These are phyloP conservation scores for Illadopsis cleaveri DNA, from an alignment of 2,113 vertebrate genomes.

Conservation along the genomic window DNA sequence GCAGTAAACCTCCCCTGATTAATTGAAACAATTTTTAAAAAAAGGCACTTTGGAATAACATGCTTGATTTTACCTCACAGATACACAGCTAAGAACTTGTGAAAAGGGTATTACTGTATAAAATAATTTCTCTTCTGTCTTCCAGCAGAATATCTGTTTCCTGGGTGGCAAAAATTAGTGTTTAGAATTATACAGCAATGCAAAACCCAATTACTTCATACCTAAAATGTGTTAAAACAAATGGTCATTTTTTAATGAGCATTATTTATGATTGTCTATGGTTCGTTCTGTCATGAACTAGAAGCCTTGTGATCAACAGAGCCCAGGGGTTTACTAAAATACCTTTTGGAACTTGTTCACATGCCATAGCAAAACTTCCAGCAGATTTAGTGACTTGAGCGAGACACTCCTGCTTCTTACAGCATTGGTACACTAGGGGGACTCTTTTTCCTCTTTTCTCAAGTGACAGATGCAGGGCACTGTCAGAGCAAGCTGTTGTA, in stretches of 20 bases:
- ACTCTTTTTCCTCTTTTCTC: constrained; percentile 63
- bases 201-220: neutral
- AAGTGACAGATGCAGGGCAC: neutral
- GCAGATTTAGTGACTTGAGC: neutral
- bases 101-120: neutral
- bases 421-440: constrained; percentile 17
- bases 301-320: neutral
- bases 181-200: neutral
- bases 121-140: neutral
- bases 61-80: neutral
- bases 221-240: neutral
- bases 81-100: neutral
- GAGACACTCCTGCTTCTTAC: constrained; percentile 8
- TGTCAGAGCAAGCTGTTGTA: neutral
- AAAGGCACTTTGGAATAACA: neutral
- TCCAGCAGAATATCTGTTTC: neutral
- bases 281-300: neutral
- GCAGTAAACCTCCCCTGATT: neutral
- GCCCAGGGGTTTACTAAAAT: neutral
- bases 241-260: neutral
- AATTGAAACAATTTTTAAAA: neutral
- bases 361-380: neutral
- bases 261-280: neutral
- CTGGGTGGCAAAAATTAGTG: neutral
- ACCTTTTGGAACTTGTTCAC: neutral